These are phyloP conservation scores for Eulemur macaco DNA, from an alignment of 2,113 vertebrate genomes.

Conservation along the genomic window DNA sequence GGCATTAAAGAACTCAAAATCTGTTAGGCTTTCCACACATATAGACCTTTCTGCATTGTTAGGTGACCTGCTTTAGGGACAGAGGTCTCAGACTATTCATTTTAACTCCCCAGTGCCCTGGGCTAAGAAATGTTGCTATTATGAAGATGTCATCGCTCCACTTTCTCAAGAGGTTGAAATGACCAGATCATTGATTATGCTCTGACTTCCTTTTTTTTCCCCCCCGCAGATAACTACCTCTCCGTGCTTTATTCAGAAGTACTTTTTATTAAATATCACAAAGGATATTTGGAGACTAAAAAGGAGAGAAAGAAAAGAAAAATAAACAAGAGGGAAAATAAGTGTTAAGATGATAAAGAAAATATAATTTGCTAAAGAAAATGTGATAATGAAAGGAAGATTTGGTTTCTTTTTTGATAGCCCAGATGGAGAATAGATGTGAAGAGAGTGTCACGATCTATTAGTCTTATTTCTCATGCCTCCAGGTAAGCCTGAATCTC, in stretches of 20 bases:
- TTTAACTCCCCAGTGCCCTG: too few relatives aligned
- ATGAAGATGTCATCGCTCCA: neutral
- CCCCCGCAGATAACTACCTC: neutral
- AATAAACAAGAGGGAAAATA: neutral
- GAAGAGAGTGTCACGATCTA: neutral
- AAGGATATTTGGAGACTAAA: neutral
- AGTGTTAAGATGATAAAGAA: neutral
- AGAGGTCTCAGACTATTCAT: neutral
- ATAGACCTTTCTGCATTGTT: neutral
- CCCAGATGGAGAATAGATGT: neutral
- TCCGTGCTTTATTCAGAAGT: neutral
- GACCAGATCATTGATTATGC: neutral
- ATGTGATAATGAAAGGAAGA: neutral
- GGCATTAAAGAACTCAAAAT: neutral
- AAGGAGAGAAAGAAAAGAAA: neutral
- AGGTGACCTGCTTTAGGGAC: neutral
- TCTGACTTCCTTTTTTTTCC: neutral
- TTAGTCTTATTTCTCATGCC: neutral
- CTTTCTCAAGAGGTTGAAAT: neutral
- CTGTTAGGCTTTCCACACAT: neutral
- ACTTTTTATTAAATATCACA: neutral
- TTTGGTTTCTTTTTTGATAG: neutral
- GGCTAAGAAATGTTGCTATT: neutral
- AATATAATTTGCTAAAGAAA: neutral
- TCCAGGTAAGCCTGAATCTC: neutral